A percentile compares a stretch with the other conserved stretches of the same genome.
Evolutionary conservation across 2,888 invertebrate species (phyloP).

Genomic region (Ichneumon xanthorius): DNA sequence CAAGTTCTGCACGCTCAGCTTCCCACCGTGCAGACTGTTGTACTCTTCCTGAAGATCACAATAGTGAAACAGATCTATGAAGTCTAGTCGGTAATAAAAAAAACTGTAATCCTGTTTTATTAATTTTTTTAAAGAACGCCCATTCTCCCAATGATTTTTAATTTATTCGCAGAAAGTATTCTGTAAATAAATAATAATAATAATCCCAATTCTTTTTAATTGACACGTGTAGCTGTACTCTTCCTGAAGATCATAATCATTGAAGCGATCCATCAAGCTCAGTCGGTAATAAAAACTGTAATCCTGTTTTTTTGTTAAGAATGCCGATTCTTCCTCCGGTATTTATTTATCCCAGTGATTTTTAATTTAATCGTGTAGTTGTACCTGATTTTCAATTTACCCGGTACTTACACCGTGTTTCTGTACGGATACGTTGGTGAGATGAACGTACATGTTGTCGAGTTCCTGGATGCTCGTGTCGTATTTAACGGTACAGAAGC

Average conservation of each 20-base stretch:
- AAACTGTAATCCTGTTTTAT: too few species aligned
- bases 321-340: neutral
- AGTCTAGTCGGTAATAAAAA: neutral
- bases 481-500: slow-evolving; percentile 98
- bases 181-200: too few species aligned
- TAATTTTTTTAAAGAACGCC: too few species aligned
- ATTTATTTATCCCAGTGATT: neutral
- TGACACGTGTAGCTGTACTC: slow-evolving; percentile 90
- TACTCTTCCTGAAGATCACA: slow-evolving; percentile 91
- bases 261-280: neutral
- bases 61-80: slow-evolving; percentile 1
- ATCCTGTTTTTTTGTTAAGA: neutral
- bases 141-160: neutral
- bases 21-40: slow-evolving; percentile 97
- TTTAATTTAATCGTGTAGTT: too few species aligned
- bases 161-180: too few species aligned
- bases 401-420: slow-evolving; percentile 92
- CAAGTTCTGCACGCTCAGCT: slow-evolving; percentile 96
- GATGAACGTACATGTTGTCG: slow-evolving; percentile 97
- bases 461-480: slow-evolving; percentile 94
- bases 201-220: too few species aligned
- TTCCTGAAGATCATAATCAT: slow-evolving; percentile 86
- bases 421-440: slow-evolving; percentile 99
- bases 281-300: neutral
- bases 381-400: neutral